Conservation (phyloP, 1,140 invertebrate genomes). For the Dysdera silvatica region DNA sequence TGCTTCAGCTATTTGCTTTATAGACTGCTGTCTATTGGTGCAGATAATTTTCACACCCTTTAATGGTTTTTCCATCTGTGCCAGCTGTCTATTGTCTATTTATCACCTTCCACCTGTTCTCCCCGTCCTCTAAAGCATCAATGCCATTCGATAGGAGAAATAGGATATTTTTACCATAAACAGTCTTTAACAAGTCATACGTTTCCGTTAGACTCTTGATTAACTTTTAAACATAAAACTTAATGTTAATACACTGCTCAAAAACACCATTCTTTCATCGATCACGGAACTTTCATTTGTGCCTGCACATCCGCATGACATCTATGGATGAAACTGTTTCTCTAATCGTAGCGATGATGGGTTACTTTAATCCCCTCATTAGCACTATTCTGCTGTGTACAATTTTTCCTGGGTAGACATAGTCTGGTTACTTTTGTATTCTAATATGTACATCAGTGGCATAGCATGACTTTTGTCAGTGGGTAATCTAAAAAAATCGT, state of each 20-base stretch:
- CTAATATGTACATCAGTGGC: no score
- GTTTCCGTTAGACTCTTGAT: background rate
- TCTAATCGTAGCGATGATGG: no score
- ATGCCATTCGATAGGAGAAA: background rate
- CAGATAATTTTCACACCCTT: background rate
- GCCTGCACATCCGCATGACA: no score
- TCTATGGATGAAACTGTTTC: no score
- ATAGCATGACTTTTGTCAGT: no score
- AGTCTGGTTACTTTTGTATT: no score
- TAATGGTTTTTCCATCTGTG: background rate
- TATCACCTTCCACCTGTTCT: background rate
- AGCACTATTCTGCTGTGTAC: no score
- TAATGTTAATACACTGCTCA: background rate
- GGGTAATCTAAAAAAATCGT: no score
- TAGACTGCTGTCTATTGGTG: background rate
- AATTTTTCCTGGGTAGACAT: no score
- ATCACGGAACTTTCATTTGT: no score
- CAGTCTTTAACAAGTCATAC: background rate
- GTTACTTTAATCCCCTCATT: no score
- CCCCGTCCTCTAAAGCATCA: background rate
- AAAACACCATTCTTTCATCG: no score
- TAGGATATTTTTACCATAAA: background rate
- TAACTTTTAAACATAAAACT: background rate
- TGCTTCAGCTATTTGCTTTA: background rate
- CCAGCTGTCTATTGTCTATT: background rate